Conservation (phyloP, 2,113 vertebrate species). For the Gobiocypris rarus region DNA sequence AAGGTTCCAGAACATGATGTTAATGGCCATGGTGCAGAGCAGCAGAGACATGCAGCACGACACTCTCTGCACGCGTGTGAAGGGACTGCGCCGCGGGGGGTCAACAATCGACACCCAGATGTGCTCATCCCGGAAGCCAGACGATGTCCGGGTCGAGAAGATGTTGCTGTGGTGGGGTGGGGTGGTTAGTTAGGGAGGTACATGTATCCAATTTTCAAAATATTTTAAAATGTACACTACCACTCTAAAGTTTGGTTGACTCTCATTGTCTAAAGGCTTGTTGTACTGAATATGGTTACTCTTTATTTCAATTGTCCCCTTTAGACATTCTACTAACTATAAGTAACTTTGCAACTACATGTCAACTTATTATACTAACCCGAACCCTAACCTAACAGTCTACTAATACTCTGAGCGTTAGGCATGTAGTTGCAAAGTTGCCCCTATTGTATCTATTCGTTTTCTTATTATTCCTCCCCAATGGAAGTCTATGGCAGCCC, state of each 20-base stretch:
- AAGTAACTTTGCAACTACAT: too few relatives aligned
- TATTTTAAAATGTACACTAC: too few relatives aligned
- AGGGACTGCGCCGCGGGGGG: constrained; percentile 78
- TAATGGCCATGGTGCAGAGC: constrained; percentile 84
- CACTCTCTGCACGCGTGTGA: constrained; percentile 80
- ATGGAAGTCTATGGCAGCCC: too few relatives aligned
- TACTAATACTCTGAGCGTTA: too few relatives aligned
- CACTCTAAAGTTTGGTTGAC: background rate
- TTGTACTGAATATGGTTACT: background rate
- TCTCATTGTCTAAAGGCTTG: background rate
- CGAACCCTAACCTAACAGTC: too few relatives aligned
- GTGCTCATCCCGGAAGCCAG: constrained; percentile 80
- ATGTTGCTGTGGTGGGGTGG: constrained; percentile 72
- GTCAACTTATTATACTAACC: too few relatives aligned
- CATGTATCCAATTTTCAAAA: background rate
- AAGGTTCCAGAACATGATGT: constrained; percentile 84
- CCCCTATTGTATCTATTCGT: too few relatives aligned
- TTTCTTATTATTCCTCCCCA: too few relatives aligned
- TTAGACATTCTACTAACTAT: too few relatives aligned
- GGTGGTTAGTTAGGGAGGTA: background rate
- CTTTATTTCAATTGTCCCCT: too few relatives aligned
- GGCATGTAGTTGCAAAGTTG: too few relatives aligned
- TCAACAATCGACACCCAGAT: constrained; percentile 82
- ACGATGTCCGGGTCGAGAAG: constrained; percentile 78
- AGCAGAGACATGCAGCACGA: constrained; percentile 83